These are phyloP conservation scores for Lasioglossum oenotherae DNA, from an alignment of 2,888 invertebrate genomes.

Conservation along the genomic window DNA sequence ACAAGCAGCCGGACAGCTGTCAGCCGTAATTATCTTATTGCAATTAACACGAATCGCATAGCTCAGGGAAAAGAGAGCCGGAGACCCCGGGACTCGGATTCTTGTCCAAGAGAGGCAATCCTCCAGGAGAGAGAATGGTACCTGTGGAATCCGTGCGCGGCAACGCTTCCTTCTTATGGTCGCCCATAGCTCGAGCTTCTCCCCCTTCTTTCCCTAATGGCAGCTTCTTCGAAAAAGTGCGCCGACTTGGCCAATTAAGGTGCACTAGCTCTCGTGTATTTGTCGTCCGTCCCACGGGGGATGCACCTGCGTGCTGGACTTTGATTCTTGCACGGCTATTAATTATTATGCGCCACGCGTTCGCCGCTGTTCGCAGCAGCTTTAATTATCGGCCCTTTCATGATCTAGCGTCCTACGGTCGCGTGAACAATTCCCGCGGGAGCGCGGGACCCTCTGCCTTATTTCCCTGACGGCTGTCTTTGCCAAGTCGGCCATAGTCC, in stretches of 20 bases:
- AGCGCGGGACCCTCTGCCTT: background rate
- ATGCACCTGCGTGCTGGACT: constrained; percentile 43
- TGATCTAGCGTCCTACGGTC: background rate
- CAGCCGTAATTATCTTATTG: constrained; percentile 62
- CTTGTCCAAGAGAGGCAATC: constrained; percentile 30
- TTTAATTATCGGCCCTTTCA: constrained; percentile 55
- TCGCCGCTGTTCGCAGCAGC: constrained; percentile 35
- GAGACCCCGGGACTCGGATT: constrained; percentile 35
- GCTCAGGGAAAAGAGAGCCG: constrained; percentile 45
- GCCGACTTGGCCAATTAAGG: constrained; percentile 68
- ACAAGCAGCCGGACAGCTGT: constrained; percentile 37
- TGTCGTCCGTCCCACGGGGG: constrained; percentile 58
- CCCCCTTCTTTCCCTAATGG: constrained; percentile 53
- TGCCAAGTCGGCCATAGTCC: background rate
- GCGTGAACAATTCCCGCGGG: constrained; percentile 15
- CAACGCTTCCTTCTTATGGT: constrained; percentile 69
- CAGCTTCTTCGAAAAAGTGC: constrained; percentile 49
- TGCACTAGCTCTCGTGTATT: constrained; percentile 60
- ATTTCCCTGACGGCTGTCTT: background rate
- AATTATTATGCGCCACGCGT: constrained; percentile 67
- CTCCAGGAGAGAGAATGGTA: constrained; percentile 18
- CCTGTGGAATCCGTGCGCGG: constrained; percentile 58
- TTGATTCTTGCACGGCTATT: constrained; percentile 53
- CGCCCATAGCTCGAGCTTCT: constrained; percentile 29
- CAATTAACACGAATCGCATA: constrained; percentile 60